Percentiles rank a stretch among this genome's conserved stretches.
Evolutionary conservation across 2,888 invertebrate genomes (phyloP).

Genomic region (Parnassius smintheus): DNA sequence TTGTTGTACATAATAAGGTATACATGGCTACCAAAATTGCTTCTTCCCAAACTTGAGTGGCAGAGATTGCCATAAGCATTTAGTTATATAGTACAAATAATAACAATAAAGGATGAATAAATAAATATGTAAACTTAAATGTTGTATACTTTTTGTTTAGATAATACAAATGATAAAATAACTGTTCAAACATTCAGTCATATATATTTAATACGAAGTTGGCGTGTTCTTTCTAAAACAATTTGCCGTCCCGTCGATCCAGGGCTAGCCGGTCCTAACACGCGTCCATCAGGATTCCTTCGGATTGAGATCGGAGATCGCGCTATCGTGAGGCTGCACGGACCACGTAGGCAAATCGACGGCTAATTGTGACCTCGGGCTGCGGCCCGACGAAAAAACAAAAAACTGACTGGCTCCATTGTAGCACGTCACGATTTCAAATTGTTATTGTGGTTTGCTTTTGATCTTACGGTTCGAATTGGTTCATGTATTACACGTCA

Average conservation of each 20-base stretch:
- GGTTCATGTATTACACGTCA: not conserved
- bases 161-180: too few relatives aligned
- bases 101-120: too few relatives aligned
- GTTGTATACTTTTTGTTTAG: too few relatives aligned
- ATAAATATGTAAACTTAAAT: too few relatives aligned
- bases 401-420: conserved; percentile 37
- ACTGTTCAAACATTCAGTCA: too few relatives aligned
- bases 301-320: conserved; percentile 19
- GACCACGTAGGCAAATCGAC: conserved; percentile 58
- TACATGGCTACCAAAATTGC: too few relatives aligned
- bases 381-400: conserved; percentile 40
- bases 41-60: too few relatives aligned
- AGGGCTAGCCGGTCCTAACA: conserved; percentile 10
- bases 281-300: conserved; percentile 8
- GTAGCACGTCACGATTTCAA: conserved; percentile 36
- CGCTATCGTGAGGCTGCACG: conserved; percentile 25
- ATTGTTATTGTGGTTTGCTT: conserved; percentile 15
- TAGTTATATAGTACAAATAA: too few relatives aligned
- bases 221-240: conserved; percentile 21
- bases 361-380: conserved; percentile 61
- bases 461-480: conserved; percentile 3
- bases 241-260: conserved; percentile 16
- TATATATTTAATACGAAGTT: not conserved
- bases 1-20: too few relatives aligned
- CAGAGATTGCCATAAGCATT: too few relatives aligned